Evolutionary conservation across 2,888 invertebrate species (phyloP).

Genomic region (Aphodius granarius): DNA sequence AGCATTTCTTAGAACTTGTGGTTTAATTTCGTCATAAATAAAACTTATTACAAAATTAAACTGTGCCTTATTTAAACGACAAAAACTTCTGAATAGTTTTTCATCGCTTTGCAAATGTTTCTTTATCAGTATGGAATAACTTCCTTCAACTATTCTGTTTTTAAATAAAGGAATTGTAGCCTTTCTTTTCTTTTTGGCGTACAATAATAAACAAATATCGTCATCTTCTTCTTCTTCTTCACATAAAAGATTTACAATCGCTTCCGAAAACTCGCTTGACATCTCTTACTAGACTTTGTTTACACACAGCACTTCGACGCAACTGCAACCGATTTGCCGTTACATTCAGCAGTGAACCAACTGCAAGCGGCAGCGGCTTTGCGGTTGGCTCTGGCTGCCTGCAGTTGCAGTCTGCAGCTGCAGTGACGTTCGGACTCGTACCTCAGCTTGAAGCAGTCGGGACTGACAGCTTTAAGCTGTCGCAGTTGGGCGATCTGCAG

Average conservation of each 20-base stretch:
- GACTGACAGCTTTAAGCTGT: too few relatives aligned
- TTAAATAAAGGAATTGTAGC: slow-evolving; percentile 8
- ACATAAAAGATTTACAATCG: not conserved
- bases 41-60: slow-evolving; percentile 17
- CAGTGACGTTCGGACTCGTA: slow-evolving; percentile 12
- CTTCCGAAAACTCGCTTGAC: not conserved
- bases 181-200: slow-evolving; percentile 4
- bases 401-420: slow-evolving; percentile 12
- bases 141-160: slow-evolving; percentile 12
- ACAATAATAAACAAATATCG: slow-evolving; percentile 1
- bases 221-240: slow-evolving; percentile 16
- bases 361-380: slow-evolving; percentile 9
- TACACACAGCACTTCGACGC: slow-evolving; percentile 1
- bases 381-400: slow-evolving; percentile 9
- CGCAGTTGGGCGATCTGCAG: too few relatives aligned
- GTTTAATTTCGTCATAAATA: slow-evolving; percentile 16
- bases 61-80: slow-evolving; percentile 14
- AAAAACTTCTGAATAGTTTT: slow-evolving; percentile 12
- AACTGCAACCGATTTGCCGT: slow-evolving; percentile 12
- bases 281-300: not conserved
- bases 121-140: slow-evolving; percentile 12
- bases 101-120: slow-evolving; percentile 12
- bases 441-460: not conserved
- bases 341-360: slow-evolving; percentile 7
- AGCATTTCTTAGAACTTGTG: slow-evolving; percentile 4